Conservation (phyloP, 1,140 invertebrate species). For the Caenorhabditis brenneri region DNA sequence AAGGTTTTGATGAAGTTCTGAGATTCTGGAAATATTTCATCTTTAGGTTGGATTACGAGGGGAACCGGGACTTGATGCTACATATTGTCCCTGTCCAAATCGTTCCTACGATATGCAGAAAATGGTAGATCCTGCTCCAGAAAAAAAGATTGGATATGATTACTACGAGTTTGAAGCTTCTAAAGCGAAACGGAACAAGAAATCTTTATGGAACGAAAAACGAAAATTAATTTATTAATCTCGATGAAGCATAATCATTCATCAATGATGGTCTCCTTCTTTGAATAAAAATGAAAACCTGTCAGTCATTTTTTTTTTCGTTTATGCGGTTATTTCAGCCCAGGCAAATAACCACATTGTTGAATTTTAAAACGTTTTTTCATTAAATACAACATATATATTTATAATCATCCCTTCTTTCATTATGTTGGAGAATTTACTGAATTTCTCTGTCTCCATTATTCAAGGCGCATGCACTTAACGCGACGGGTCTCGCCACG, state of each 20-base stretch:
- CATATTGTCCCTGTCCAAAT: slow-evolving; percentile 10
- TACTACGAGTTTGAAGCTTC: background rate
- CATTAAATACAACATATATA: too few relatives aligned
- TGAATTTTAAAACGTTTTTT: too few relatives aligned
- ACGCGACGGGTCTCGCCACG: background rate
- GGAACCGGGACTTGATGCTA: background rate
- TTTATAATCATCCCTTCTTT: too few relatives aligned
- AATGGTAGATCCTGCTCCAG: slow-evolving; percentile 9
- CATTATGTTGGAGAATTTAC: too few relatives aligned
- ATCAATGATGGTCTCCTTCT: too few relatives aligned
- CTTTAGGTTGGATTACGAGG: background rate
- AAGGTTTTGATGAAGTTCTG: background rate
- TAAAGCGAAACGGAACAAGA: background rate
- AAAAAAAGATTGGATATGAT: background rate
- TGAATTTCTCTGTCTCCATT: too few relatives aligned
- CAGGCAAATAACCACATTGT: too few relatives aligned
- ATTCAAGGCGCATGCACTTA: background rate
- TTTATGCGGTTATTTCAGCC: too few relatives aligned
- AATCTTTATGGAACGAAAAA: background rate
- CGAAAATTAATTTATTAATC: background rate
- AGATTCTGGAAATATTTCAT: background rate
- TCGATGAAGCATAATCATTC: background rate
- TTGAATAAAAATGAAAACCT: too few relatives aligned
- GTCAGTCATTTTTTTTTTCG: too few relatives aligned
- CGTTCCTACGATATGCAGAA: slow-evolving; percentile 18